Evolutionary conservation across 2,113 vertebrate genomes (phyloP), one percentile per base, ranked within the genome.

Genomic region (Phaethornis superciliosus): DNA sequence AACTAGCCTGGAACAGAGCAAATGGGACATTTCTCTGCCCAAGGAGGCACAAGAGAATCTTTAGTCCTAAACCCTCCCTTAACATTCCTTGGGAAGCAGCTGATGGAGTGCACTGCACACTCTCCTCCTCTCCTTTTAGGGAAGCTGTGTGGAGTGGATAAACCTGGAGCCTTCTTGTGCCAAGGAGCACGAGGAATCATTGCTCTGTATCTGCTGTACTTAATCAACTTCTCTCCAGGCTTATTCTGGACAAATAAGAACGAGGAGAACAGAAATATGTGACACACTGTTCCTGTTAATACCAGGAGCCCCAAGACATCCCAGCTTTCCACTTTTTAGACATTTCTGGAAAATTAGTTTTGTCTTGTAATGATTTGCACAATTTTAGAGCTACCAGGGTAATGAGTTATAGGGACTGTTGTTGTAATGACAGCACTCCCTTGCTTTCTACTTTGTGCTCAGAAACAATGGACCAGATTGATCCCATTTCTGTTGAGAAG

Each of bases 61-160:
- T 88, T 80, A 49, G 51, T 63, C 58, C 77, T 52, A 5, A 81
- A 37, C 4, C 2, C 44, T 86, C 88, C 81, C 56, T 47, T 33
- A 32, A 4, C 28, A 20, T 75, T 68, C 79, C 79, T 79, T 26
- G 56, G 62, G 88, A 74, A 88, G 52, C 68, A 54, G 64, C 75
- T 88, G 14, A 52, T 12, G 40, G 76, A 85, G 51, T 4, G 6
- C 51, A 32, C 28, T 0, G 2, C 40, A 18, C 10, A 42, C 79
- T 93, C 60, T 69, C 28, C 55, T 88, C 26, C 0, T 83, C 76
- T 94, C 95, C 91, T 91, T 96, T 93, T 95, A 95, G 93, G 94
- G 91, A 89, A 95, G 54, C 9, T 2, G 5, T n/a, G 56, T 54
- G 72, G 44, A 95, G 52, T 28, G 75, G 52, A 80, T 59, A 81